A percentile compares a stretch with the other conserved stretches of the same genome.
phyloP scores from a whole-genome alignment of 2,113 vertebrate species.

The human region GRCh38 chr14:67434501-67435000 shows the following conservation, averaged over 20 bases:
- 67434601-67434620: not conserved
- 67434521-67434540: not conserved
- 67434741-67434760: not conserved
- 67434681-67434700: no score
- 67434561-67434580: not conserved
- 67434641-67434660: not conserved
- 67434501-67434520: not conserved
- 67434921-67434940: not conserved
- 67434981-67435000: no score
- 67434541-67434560: not conserved
- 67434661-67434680: not conserved
- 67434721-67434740: not conserved
- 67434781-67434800: not conserved
- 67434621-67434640: not conserved
- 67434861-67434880: not conserved
- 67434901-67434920: not conserved
- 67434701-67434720: not conserved
- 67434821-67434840: not conserved
- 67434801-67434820: not conserved
- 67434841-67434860: not conserved
- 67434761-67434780: not conserved
- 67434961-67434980: rapidly evolving
- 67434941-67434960: not conserved
- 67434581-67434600: not conserved
- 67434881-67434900: not conserved